Percentiles rank a stretch among this genome's conserved stretches.
These are phyloP conservation scores for Ochotona curzoniae DNA, from an alignment of 2,113 vertebrate genomes.

Conservation along the genomic window DNA sequence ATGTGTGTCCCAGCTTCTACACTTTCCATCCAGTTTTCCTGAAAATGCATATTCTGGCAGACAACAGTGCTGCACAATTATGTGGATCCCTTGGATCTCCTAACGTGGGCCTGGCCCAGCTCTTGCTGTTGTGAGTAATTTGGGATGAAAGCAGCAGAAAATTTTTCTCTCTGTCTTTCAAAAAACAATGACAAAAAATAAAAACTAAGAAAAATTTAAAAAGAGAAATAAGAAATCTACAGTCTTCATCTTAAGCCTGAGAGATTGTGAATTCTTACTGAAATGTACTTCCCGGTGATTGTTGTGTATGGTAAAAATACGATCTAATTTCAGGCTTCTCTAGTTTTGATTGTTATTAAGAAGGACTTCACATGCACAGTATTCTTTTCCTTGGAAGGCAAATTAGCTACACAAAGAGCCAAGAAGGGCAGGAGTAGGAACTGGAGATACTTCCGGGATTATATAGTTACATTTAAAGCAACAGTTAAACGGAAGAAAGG, in stretches of 20 bases:
- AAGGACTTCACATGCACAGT: neutral
- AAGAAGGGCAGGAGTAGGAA: neutral
- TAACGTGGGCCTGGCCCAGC: too few species aligned
- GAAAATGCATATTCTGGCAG: too few species aligned
- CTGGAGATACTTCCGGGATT: constrained; percentile 13
- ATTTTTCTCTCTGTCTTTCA: too few species aligned
- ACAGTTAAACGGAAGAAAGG: neutral
- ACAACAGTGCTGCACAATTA: too few species aligned
- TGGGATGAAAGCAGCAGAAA: too few species aligned
- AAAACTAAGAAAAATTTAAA: neutral
- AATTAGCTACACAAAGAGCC: constrained; percentile 60
- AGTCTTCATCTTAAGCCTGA: constrained; percentile 65
- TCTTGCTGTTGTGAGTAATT: too few species aligned
- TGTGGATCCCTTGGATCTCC: too few species aligned
- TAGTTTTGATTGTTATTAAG: neutral
- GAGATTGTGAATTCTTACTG: constrained; percentile 65
- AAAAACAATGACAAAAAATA: too few species aligned
- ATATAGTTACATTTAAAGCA: constrained; percentile 42
- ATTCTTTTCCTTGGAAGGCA: constrained; percentile 18
- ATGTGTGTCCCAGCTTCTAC: too few species aligned
- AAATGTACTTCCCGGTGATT: constrained; percentile 56
- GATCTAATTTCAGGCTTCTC: constrained; percentile 29
- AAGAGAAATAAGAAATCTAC: constrained; percentile 64
- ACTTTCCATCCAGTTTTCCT: too few species aligned
- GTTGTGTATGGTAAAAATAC: neutral